Base-by-base conservation (phyloP, 2,797 vertebrate species). In the Crocodylus rhombifer region DNA sequence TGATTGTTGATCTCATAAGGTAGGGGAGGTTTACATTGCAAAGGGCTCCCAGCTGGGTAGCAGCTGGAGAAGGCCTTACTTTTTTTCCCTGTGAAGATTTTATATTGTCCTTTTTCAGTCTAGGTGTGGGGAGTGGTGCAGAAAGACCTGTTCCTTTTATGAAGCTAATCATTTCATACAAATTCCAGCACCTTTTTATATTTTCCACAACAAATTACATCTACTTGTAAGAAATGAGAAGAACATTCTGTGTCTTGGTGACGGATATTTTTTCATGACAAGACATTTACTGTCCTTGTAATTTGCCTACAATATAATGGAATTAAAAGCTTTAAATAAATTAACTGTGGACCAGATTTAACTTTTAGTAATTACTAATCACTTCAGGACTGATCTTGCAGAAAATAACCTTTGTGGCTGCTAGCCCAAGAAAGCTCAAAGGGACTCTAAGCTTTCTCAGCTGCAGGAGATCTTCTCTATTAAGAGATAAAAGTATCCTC, bases 241-340 rank as follows among this genome's bases (percentile, higher is more conserved):
- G 93, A 87, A 69, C 84, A 78, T 80, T 89, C 61, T 87, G 80
- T 64, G 21, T 94, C 76, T 91, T 91, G 90, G 89, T 88, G 61
- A 82, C 80, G 82, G 77, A 87, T 1, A 1, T 28, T 82, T 95
- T 90, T 89, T 63, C 0, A 0, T 91, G 88, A 84, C 95, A 94
- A 94, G 95, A 82, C 88, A 90, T 73, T 87, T 91, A 78, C 88
- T 84, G 58, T 82, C 77, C 56, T 84, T 89, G 84, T 96, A 95
- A 95, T 93, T 96, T 0, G 4, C 56, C 84, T 94, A 78, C 93
- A 92, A 94, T 94, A 91, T 94, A 94, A 92, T 95, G 80, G 96
- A 95, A 96, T 95, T 84, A 95, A 95, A 92, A 84, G 80, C 96
- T 97, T 96, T 94, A 95, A 96, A 93, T 95, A 95, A 90, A 94